Evolutionary conservation across 2,888 invertebrate species (phyloP).

Genomic region (Scaptomyza parva): DNA sequence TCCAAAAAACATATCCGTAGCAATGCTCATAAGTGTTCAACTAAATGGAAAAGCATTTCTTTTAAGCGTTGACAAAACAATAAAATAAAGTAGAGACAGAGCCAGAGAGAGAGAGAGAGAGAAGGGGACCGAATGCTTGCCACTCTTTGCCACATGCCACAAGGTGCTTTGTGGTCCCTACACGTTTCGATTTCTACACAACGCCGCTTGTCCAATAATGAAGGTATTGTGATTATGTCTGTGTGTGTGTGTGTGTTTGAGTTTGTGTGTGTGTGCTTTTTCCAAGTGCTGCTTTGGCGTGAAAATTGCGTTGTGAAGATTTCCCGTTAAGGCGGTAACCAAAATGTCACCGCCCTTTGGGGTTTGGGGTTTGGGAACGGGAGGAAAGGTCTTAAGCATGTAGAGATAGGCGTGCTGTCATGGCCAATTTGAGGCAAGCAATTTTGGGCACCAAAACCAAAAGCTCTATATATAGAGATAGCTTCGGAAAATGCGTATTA

Average conservation of each 20-base stretch:
- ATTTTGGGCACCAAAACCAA: constrained; percentile 48
- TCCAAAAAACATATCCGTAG: constrained; percentile 63
- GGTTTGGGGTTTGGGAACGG: no score
- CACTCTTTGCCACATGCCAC: constrained; percentile 31
- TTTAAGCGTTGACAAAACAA: constrained; percentile 80
- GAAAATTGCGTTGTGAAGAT: constrained; percentile 67
- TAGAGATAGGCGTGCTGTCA: constrained; percentile 28
- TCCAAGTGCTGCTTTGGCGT: constrained; percentile 53
- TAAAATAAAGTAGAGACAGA: constrained; percentile 58
- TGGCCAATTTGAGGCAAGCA: constrained; percentile 61
- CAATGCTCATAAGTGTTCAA: constrained; percentile 79
- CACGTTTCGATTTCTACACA: constrained; percentile 58
- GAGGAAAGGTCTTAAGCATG: constrained; percentile 3
- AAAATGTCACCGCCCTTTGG: constrained; percentile 28
- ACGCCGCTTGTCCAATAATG: constrained; percentile 58
- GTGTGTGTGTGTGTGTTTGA: neutral
- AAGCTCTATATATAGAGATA: constrained; percentile 57
- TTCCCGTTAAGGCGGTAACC: constrained; percentile 55
- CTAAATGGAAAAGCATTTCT: constrained; percentile 81
- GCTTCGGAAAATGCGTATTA: constrained; percentile 41
- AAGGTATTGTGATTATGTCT: constrained; percentile 68
- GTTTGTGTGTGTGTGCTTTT: constrained; percentile 20
- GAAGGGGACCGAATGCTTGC: neutral
- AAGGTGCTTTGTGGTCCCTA: constrained; percentile 50
- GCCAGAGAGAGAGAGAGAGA: no score